These are phyloP conservation scores for Drosophila niveifrons DNA, from an alignment of 2,888 invertebrate species.

Conservation along the genomic window DNA sequence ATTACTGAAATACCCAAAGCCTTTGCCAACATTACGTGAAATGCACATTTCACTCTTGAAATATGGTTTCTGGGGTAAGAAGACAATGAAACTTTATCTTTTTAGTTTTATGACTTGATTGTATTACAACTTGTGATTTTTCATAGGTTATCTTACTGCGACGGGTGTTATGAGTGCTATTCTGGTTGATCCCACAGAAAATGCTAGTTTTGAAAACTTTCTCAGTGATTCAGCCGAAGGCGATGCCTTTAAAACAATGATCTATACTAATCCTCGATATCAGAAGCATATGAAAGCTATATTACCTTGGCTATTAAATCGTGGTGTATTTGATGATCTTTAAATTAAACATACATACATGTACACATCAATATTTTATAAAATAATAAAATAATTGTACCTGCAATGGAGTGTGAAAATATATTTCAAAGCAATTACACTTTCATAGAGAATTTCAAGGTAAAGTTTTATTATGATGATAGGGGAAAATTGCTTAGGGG, in stretches of 20 bases:
- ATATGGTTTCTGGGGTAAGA: conserved; percentile 74
- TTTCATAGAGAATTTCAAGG: not conserved
- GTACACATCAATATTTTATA: not conserved
- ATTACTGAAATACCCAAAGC: conserved; percentile 70
- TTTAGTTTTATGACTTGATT: not conserved
- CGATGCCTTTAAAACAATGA: conserved; percentile 47
- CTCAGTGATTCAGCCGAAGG: conserved; percentile 48
- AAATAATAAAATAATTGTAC: not conserved
- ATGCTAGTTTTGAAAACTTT: conserved; percentile 64
- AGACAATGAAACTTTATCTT: not conserved
- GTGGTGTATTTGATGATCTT: conserved; percentile 2
- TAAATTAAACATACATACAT: not conserved
- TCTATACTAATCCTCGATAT: conserved; percentile 72
- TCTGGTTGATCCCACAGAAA: conserved; percentile 63
- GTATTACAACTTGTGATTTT: not conserved
- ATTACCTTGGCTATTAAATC: conserved; percentile 72
- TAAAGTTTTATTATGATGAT: conserved; percentile 16
- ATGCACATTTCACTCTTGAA: conserved; percentile 70
- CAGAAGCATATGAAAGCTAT: conserved; percentile 69
- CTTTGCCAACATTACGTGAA: conserved; percentile 72
- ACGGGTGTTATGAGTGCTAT: conserved; percentile 72
- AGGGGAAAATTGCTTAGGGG: conserved; percentile 1
- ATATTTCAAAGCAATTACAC: not conserved
- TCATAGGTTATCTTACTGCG: conserved; percentile 56
- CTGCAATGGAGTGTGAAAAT: not conserved